Conservation (phyloP, 2,888 invertebrate species). For the Microctonus hyperodae region DNA sequence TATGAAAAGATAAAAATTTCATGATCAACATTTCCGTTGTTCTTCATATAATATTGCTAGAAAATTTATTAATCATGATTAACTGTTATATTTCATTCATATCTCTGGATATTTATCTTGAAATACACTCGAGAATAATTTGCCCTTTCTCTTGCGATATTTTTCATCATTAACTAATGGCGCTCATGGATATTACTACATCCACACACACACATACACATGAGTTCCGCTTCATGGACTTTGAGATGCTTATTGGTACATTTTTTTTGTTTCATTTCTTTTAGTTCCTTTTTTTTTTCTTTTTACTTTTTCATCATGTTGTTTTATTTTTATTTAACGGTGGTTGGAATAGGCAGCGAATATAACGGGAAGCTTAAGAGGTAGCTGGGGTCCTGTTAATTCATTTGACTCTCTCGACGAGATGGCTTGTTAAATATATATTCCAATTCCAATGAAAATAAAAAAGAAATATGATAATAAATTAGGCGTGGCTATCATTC, state of each 20-base stretch:
- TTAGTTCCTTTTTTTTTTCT: background rate
- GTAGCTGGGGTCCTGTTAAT: constrained; percentile 20
- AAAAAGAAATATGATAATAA: constrained; percentile 2
- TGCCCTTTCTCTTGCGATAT: too few species aligned
- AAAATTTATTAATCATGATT: constrained; percentile 50
- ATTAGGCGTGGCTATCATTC: background rate
- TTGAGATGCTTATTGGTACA: constrained; percentile 16
- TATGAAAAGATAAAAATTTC: background rate
- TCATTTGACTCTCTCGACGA: constrained; percentile 16
- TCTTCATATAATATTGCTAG: constrained; percentile 22
- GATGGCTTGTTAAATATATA: constrained; percentile 18
- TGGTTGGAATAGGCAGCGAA: background rate
- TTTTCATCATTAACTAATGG: constrained; percentile 42
- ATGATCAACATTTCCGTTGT: constrained; percentile 8
- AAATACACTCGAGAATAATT: too few species aligned
- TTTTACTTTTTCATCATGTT: background rate
- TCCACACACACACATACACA: background rate
- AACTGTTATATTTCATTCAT: constrained; percentile 46
- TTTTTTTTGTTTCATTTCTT: constrained; percentile 9
- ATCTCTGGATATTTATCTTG: constrained; percentile 28
- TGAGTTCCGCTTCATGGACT: constrained; percentile 8
- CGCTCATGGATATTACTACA: background rate
- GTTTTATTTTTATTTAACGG: constrained; percentile 11
- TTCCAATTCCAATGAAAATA: too few species aligned
- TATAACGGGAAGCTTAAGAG: constrained; percentile 25